phyloP scores from a whole-genome alignment of 2,113 vertebrate species.

The Chaetorhynchus papuensis region DNA sequence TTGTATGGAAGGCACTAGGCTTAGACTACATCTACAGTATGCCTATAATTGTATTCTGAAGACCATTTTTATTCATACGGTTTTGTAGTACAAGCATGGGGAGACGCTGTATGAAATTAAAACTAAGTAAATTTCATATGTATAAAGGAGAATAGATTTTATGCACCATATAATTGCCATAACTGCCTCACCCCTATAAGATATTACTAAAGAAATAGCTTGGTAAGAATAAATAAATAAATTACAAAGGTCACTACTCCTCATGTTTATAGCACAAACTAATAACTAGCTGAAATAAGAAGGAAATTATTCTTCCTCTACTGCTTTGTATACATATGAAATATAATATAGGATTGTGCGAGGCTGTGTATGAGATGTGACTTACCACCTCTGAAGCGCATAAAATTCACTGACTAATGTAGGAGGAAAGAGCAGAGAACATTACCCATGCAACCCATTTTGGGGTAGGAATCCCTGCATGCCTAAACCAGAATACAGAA shows the following conservation, averaged over 20 bases:
- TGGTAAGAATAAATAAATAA: slow-evolving; percentile 46
- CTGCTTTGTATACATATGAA: background rate
- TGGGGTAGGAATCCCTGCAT: background rate
- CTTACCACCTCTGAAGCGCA: background rate
- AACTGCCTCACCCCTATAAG: slow-evolving; percentile 11
- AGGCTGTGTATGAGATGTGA: background rate
- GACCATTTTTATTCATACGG: background rate
- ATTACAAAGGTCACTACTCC: slow-evolving; percentile 24
- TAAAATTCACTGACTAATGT: background rate
- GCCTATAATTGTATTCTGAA: background rate
- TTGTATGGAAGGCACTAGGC: background rate
- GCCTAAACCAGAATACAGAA: background rate
- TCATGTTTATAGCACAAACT: background rate
- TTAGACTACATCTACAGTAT: background rate
- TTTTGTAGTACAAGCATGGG: background rate
- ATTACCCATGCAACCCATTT: background rate
- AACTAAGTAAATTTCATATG: slow-evolving; percentile 25
- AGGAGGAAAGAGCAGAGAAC: background rate
- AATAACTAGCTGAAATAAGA: slow-evolving; percentile 16
- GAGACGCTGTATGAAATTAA: slow-evolving; percentile 15
- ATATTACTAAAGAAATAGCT: slow-evolving; percentile 29
- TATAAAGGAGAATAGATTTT: slow-evolving; percentile 41
- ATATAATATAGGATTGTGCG: background rate
- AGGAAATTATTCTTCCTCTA: slow-evolving; percentile 20
- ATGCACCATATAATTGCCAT: slow-evolving; percentile 34